Evolutionary conservation across 2,113 vertebrate species (phyloP), one percentile per base, ranked within the genome.

Genomic region (Nyctibius bracteatus): DNA sequence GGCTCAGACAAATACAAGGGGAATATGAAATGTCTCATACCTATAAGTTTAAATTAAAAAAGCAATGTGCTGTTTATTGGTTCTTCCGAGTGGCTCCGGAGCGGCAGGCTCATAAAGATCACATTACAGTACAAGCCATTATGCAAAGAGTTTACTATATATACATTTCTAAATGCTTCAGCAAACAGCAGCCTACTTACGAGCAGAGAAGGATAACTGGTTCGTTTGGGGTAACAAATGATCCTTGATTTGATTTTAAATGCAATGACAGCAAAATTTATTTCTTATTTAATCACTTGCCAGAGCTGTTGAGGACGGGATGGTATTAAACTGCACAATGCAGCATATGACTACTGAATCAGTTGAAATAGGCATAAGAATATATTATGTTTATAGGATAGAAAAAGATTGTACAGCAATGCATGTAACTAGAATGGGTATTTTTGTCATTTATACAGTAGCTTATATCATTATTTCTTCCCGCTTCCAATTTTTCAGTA

Each of bases 201-300:
- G 71, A 97, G 97, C 97, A 88, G 96, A 89, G 95, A 95, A 92
- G 97, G 97, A 93, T 97, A 96, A 88, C 97, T 65, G 97, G 96
- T 97, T 97, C 98, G 96, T 98, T 97, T 97, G 97, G 97, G 97
- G 96, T 97, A 98, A 98, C 97, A 98, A 98, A 98, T 95, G 97
- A 97, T 93, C 97, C 97, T 98, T 97, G 98, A 98, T 98, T 98
- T 98, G 98, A 98, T 98, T 98, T 98, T 98, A 98, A 98, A 97
- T 97, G 98, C 97, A 97, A 90, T 92, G 97, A 98, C 98, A 97
- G 98, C 97, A 97, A 46, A 95, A 97, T 98, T 97, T 98, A 98
- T 98, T 97, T 97, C 97, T 97, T 97, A 97, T 98, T 97, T 98
- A 98, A 98, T 98, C 97, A 96, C 97, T 96, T 95, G 86, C 96